Evolutionary conservation across 2,113 vertebrate genomes (phyloP), one percentile per base, ranked within the genome.

Genomic region (Melospiza melodia): DNA sequence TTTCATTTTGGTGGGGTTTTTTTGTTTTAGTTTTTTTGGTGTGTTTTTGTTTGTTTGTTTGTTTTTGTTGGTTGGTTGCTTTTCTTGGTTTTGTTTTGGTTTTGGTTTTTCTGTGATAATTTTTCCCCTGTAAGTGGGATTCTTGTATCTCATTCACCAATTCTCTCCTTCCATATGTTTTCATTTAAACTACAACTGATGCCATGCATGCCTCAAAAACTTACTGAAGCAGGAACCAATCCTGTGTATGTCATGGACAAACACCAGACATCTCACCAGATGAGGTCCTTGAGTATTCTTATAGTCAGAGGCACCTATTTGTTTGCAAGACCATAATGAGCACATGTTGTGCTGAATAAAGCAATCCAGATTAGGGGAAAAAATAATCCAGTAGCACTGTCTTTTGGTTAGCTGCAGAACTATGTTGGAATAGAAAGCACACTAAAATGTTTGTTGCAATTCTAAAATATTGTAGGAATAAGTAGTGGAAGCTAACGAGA

Each of bases 111-210:
- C 19, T 4, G 23, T 27, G 33, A 21, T 30, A 31, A 14, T 37
- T 30, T 69, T 25, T 2, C 2, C 5, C 6, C 6, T 5, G 0
- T 5, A n/a, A 54, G 4, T 57, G 27, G 2, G 3, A 17, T 62
- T 78, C 23, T 71, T 22, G 2, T 44, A 11, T 35, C 58, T 76
- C 41, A 74, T 80, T 83, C 74, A 46, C 9, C 48, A 14, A 8
- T 54, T 30, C 16, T 54, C 37, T 92, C 2, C n/a, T 87, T 73
- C 10, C 4, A 0, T 68, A 20, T 49, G 12, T 83, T 84, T 85
- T 71, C 14, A n/a, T 82, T 87, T 82, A 49, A 65, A 41, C 16
- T 30, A 17, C 51, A 30, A 30, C 37, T 81, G 24, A 21, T 90
- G 31, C 57, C 6, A 5, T 46, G 27, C 4, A 5, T 58, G 13